phyloP scores from a whole-genome alignment of 92 coral and sea anemone genomes.

The Bergia sp. region DNA sequence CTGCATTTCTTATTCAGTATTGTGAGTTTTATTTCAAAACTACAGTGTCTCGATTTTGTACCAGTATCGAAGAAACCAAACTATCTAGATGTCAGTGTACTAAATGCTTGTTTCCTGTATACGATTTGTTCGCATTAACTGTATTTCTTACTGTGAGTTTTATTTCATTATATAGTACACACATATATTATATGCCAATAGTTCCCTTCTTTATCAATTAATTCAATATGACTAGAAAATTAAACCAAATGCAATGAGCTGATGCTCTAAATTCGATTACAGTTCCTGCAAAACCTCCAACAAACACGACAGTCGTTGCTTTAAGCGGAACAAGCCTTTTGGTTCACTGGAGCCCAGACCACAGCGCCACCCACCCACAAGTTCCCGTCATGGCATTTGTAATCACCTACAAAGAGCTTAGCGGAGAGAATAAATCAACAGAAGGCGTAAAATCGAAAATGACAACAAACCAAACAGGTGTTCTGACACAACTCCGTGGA shows the following conservation, averaged over 20 bases:
- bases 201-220: not conserved
- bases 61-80: too few relatives aligned
- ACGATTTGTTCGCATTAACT: too few relatives aligned
- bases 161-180: too few relatives aligned
- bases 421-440: not conserved
- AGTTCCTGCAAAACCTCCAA: constrained; percentile 34
- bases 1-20: too few relatives aligned
- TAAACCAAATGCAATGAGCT: not conserved
- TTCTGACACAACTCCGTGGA: constrained; percentile 16
- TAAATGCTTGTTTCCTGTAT: too few relatives aligned
- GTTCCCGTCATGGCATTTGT: constrained; percentile 5
- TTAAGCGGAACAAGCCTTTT: not conserved
- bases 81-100: too few relatives aligned
- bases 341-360: constrained; percentile 1
- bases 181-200: too few relatives aligned
- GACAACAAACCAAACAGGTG: not conserved
- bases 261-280: not conserved
- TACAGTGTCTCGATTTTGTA: too few relatives aligned
- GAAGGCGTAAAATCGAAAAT: not conserved
- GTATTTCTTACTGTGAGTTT: too few relatives aligned
- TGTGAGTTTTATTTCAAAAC: too few relatives aligned
- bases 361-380: not conserved
- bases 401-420: constrained; percentile 12
- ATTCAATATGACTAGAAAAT: not conserved
- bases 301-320: not conserved